These are phyloP conservation scores for Drosophila ercepeae DNA, from an alignment of 1,140 invertebrate species.

Conservation along the genomic window DNA sequence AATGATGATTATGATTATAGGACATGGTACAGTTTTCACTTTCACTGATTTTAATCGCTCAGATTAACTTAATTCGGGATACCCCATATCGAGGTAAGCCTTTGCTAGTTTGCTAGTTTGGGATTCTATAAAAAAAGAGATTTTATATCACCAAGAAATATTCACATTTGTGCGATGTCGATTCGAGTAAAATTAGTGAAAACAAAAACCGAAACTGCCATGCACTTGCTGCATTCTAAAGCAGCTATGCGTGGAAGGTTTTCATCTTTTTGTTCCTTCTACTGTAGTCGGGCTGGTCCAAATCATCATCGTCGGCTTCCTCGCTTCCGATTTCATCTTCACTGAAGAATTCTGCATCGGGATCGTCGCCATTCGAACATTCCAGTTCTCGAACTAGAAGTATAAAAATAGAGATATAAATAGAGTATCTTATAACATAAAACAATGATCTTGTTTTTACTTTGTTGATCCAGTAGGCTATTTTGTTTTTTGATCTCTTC, in stretches of 20 bases:
- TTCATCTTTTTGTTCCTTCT: conserved; percentile 81
- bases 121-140: conserved; percentile 10
- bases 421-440: neutral
- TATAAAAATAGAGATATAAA: neutral
- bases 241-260: conserved; percentile 74
- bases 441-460: conserved; percentile 84
- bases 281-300: conserved; percentile 73
- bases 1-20: conserved; percentile 39
- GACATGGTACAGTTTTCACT: conserved; percentile 25
- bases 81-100: conserved; percentile 13
- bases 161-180: conserved; percentile 1
- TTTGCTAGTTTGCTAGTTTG: conserved; percentile 14
- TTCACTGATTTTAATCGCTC: conserved; percentile 14
- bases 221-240: neutral
- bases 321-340: conserved; percentile 60
- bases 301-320: conserved; percentile 57
- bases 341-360: conserved; percentile 39
- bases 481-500: conserved; percentile 97
- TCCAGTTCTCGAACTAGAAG: conserved; percentile 70
- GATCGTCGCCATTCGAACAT: conserved; percentile 38
- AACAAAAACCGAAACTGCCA: conserved; percentile 6
- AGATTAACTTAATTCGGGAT: conserved; percentile 15
- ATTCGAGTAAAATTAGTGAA: conserved; percentile 7
- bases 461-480: conserved; percentile 94
- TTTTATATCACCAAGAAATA: conserved; percentile 3